Conservation (phyloP, 1,140 invertebrate genomes). For the Uloborus diversus region DNA sequence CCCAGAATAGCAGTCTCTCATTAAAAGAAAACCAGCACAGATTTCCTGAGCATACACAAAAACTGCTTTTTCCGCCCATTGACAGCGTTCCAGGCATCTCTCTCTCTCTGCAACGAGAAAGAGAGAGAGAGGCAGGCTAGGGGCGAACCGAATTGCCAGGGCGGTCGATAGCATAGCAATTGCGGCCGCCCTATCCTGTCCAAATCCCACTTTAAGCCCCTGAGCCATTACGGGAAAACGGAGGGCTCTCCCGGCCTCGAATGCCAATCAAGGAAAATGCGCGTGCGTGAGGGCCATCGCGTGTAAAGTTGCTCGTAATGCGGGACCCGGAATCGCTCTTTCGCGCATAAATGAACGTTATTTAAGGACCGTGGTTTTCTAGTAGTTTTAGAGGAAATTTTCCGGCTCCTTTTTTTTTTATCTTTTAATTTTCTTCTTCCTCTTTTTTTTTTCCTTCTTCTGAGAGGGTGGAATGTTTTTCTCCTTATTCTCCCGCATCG, state of each 20-base stretch:
- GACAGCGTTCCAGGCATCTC: not conserved
- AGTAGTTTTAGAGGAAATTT: no score
- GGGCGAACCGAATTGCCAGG: constrained; percentile 1
- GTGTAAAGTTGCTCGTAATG: not conserved
- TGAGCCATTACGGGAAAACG: constrained; percentile 46
- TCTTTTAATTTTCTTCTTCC: no score
- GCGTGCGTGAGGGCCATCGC: not conserved
- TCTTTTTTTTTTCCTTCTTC: no score
- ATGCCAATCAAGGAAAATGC: constrained; percentile 46
- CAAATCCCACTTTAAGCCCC: constrained; percentile 49
- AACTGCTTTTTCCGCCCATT: not conserved
- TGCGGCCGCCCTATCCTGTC: constrained; percentile 40
- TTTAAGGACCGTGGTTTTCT: no score
- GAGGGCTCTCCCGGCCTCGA: constrained; percentile 25
- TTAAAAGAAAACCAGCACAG: no score
- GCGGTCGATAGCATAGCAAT: constrained; percentile 43
- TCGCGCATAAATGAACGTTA: not conserved
- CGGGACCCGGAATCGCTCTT: not conserved
- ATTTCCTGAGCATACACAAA: not conserved
- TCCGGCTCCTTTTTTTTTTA: no score
- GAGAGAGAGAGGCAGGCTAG: no score
- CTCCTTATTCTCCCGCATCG: no score
- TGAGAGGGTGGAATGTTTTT: no score
- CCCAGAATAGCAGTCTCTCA: no score
- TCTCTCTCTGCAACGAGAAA: not conserved